phyloP scores from a whole-genome alignment of 2,113 vertebrate genomes.

The Aviceda subcristata region DNA sequence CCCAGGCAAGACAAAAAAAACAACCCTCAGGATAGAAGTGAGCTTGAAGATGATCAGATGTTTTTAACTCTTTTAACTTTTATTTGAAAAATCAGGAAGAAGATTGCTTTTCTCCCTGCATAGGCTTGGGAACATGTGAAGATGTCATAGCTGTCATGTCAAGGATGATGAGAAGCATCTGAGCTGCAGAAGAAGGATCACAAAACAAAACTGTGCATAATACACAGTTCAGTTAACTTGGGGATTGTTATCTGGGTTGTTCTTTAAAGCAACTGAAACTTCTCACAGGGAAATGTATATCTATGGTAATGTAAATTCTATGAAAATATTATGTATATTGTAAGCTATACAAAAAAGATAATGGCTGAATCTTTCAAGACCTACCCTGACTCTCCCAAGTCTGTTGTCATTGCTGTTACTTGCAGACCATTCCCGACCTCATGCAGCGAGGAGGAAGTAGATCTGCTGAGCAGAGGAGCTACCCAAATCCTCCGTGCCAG shows the following conservation, averaged over 20 bases:
- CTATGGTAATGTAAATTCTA: neutral
- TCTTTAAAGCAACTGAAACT: neutral
- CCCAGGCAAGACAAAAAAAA: neutral
- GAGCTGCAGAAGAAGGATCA: neutral
- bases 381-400: neutral
- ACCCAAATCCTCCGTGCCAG: neutral
- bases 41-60: neutral
- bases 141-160: neutral
- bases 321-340: neutral
- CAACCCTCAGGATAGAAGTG: neutral
- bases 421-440: neutral
- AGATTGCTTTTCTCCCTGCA: neutral
- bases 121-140: neutral
- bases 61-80: neutral
- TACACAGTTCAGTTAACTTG: neutral
- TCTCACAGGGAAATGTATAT: neutral
- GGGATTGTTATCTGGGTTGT: fast-evolving
- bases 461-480: neutral
- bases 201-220: neutral
- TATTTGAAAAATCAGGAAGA: neutral
- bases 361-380: neutral
- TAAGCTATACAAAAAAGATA: neutral
- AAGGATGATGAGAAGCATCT: neutral
- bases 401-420: neutral
- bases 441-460: neutral